Evolutionary conservation across 2,113 vertebrate species (phyloP), one percentile per base, ranked within the genome.

Genomic region (Solea senegalensis): DNA sequence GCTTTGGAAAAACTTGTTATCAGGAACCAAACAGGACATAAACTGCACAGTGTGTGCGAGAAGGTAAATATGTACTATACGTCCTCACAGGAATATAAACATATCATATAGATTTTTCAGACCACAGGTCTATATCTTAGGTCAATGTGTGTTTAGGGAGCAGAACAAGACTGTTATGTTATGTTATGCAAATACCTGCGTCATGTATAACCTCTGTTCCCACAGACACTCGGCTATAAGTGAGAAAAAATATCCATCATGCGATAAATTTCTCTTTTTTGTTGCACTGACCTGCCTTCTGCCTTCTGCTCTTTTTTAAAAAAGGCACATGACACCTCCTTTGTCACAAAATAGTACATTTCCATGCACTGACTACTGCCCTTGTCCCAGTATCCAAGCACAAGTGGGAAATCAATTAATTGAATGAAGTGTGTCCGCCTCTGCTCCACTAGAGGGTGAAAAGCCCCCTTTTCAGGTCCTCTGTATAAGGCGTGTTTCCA

Each of bases 231-330:
- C 59, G 54, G n/a, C 60, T 75, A 67, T 50, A 39, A 62, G 46
- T 58, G 50, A 83, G 49, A 71, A 12, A 59, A 49, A 74, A 60
- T 1, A 61, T 56, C 10, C 52, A 51, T 53, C 60, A 74, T 53
- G 56, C 63, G 46, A 75, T 21, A 21, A 21, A 21, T 21, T 21
- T 21, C 21, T 21, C 21, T 81, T 27, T 59, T 71, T 50, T 58
- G 43, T 46, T 61, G 69, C 44, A 60, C 28, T 72, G 34, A 49
- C 65, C 45, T 70, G 46, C 40, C n/a, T 54, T 77, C 28, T 16
- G 65, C 13, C 10, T 16, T 40, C 53, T 48, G 4, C 2, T 48
- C 45, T 12, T 4, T 10, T 48, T 48, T 13, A 48, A 13, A 13
- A 13, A 55, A 72, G 64, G 43, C 60, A 49, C 54, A 65, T 46